phyloP scores from a whole-genome alignment of 2,888 invertebrate species.

The Apotomis betuletana region DNA sequence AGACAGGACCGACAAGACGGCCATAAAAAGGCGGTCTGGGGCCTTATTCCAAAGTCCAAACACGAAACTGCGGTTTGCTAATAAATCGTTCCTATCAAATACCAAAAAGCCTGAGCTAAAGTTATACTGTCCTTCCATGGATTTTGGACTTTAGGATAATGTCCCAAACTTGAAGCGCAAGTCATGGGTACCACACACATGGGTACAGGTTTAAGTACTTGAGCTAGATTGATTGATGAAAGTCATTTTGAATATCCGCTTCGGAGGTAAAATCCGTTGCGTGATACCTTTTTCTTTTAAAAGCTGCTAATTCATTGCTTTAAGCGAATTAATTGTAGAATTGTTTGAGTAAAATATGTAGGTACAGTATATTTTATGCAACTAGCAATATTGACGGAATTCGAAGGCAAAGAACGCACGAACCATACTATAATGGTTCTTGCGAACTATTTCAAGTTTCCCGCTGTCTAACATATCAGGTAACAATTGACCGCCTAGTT shows the following conservation, averaged over 20 bases:
- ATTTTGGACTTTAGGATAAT: background rate
- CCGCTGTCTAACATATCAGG: slow-evolving; percentile 31
- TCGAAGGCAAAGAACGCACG: background rate
- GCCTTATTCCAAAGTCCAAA: slow-evolving; percentile 6
- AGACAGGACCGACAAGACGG: slow-evolving; percentile 33
- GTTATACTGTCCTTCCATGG: background rate
- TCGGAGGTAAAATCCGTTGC: too few species aligned
- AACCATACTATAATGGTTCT: background rate
- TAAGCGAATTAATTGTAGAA: too few species aligned
- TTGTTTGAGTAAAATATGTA: too few species aligned
- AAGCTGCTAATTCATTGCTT: too few species aligned
- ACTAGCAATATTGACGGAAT: background rate
- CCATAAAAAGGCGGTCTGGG: slow-evolving; percentile 8
- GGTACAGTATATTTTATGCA: background rate
- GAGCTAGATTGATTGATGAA: too few species aligned
- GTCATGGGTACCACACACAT: too few species aligned
- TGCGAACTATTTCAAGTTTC: slow-evolving; percentile 11
- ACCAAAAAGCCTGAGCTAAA: background rate
- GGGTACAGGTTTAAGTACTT: too few species aligned
- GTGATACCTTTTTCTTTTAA: too few species aligned
- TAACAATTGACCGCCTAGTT: slow-evolving; percentile 35
- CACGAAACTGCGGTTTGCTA: background rate
- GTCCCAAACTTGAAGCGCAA: too few species aligned
- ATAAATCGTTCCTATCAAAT: background rate
- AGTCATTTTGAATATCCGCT: too few species aligned